Percentiles rank a stretch among this genome's conserved stretches.
phyloP scores from a whole-genome alignment of 2,113 vertebrate species.

The Siniperca chuatsi region DNA sequence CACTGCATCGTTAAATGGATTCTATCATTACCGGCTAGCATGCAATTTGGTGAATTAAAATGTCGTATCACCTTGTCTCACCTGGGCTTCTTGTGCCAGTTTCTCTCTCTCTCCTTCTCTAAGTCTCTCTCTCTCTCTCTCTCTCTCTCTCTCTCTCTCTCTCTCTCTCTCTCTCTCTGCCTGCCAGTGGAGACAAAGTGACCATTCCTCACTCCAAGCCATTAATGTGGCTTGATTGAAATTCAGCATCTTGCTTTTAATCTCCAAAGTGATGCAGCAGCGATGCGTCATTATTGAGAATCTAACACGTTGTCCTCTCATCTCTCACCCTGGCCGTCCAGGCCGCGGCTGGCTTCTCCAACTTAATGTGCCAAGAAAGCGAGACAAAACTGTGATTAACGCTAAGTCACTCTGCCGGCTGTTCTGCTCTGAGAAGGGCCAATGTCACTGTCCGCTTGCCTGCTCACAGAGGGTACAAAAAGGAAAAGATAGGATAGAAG shows the following conservation, averaged over 20 bases:
- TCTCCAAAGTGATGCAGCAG: conserved; percentile 86
- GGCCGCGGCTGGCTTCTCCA: conserved; percentile 51
- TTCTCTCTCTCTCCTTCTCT: conserved; percentile 33
- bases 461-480: conserved; percentile 63
- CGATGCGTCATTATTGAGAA: conserved; percentile 85
- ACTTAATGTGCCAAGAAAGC: conserved; percentile 76
- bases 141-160: conserved; percentile 36
- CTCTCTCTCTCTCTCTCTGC: conserved; percentile 35
- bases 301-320: conserved; percentile 77
- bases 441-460: conserved; percentile 75
- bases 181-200: conserved; percentile 80
- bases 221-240: conserved; percentile 86
- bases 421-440: conserved; percentile 71
- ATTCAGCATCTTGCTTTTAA: conserved; percentile 89
- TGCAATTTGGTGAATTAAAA: conserved; percentile 79
- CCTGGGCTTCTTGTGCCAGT: conserved; percentile 63
- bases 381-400: conserved; percentile 80
- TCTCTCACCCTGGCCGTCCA: conserved; percentile 64
- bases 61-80: conserved; percentile 76
- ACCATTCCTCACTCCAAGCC: conserved; percentile 81
- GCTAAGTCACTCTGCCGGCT: conserved; percentile 74
- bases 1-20: conserved; percentile 67
- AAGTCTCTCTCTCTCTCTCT: conserved; percentile 14
- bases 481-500: conserved; percentile 28
- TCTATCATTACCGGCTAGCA: conserved; percentile 74